Base-by-base conservation (phyloP, 2,888 invertebrate species). In the Minunthozetes semirufus region DNA sequence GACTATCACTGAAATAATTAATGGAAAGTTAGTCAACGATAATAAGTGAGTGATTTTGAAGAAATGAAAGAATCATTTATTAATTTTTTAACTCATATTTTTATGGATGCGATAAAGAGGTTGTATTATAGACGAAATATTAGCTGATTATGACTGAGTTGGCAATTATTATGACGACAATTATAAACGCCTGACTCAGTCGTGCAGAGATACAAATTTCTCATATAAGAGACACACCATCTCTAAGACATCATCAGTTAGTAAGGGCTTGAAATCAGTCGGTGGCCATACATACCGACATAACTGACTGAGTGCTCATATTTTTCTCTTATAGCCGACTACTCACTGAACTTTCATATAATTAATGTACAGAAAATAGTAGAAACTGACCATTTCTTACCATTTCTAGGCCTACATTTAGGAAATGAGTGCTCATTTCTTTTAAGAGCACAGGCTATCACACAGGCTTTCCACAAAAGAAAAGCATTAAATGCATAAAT, bases 141-240 rank as follows among this genome's bases (percentile, higher is more conserved):
- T 66, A 63, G 63, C n/a, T 42, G 19, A 66, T 66, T 66, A 59
- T 27, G 59, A 27, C 15, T 59, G 2, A 66, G 66, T 66, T 66
- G 38, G 33, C 19, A 13, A 33, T 22, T 63, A 63, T 63, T 38
- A 33, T 33, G 66, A 66, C 6, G 59, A 27, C 19, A 11, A 59
- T 27, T 27, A 59, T 33, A 42, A 38, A 38, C 17, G 42, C 9
- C 11, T 19, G 42, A 66, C 38, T 66, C n/a, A 66, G 13, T 66
- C 66, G 22, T 42, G 63, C 17, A 42, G 66, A 19, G 42, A 66
- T 29, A 66, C 66, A 66, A 66, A 66, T 66, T 66, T 63, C 66
- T 42, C 38, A 66, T 66, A 15, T 42, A 0, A 38, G 27, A 59
- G 22, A 22, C 19, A 42, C 66, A 38, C 33, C 33, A 33, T 33